A percentile compares a stretch with the other conserved stretches of the same genome.
Conservation (phyloP, 2,113 vertebrate genomes). For the Craseonycteris thonglongyai region DNA sequence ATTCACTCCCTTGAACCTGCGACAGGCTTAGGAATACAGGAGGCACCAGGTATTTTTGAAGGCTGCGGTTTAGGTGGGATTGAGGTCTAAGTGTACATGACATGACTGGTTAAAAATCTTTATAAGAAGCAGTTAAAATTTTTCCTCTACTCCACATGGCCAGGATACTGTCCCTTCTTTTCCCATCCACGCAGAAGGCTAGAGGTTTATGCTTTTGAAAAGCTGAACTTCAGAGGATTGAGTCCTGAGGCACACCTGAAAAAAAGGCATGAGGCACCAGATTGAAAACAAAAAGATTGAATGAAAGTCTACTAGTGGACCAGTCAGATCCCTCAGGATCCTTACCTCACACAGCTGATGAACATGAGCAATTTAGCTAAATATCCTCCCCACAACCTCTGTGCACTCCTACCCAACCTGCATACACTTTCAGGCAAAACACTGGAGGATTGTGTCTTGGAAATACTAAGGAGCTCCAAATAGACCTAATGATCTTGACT, state of each 20-base stretch:
- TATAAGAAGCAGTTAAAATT: background rate
- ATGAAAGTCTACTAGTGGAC: background rate
- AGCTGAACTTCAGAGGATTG: background rate
- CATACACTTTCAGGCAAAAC: background rate
- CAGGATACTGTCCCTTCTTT: background rate
- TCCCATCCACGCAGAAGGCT: background rate
- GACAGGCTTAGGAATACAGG: background rate
- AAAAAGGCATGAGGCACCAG: background rate
- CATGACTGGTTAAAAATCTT: background rate
- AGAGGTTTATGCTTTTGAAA: background rate
- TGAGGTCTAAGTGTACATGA: background rate
- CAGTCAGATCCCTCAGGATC: background rate
- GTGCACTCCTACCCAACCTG: accelerated
- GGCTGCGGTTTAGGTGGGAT: background rate
- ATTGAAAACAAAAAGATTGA: background rate
- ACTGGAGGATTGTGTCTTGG: background rate
- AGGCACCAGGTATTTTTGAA: background rate
- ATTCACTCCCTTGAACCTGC: background rate
- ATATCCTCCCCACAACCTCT: background rate
- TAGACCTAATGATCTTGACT: background rate
- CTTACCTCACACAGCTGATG: background rate
- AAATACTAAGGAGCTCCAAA: background rate
- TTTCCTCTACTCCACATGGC: background rate
- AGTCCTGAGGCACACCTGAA: background rate
- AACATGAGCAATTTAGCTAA: background rate